Evolutionary conservation across 1,140 invertebrate genomes (phyloP).

Genomic region (Lerema accius): DNA sequence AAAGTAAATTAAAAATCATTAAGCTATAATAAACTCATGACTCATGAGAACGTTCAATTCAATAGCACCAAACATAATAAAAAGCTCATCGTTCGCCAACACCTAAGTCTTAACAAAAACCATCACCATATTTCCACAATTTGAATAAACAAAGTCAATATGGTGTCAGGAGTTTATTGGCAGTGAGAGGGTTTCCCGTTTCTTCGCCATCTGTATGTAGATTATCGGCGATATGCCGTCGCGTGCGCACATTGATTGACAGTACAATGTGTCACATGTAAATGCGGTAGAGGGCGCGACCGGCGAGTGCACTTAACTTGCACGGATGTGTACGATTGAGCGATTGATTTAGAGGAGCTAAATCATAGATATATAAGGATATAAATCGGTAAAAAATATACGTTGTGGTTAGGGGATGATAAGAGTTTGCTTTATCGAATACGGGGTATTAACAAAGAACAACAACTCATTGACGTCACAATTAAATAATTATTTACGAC

Average conservation of each 20-base stretch:
- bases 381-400: too few relatives aligned
- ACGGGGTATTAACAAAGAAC: too few relatives aligned
- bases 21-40: background rate
- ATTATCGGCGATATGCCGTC: conserved; percentile 53
- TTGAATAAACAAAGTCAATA: conserved; percentile 47
- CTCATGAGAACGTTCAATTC: conserved; percentile 9
- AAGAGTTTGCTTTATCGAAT: too few relatives aligned
- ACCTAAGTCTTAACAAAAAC: conserved; percentile 11
- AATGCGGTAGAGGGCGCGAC: conserved; percentile 47
- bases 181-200: conserved; percentile 50
- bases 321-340: conserved; percentile 26
- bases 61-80: background rate
- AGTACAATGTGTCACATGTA: conserved; percentile 64
- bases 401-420: too few relatives aligned
- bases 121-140: conserved; percentile 35
- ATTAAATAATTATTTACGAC: too few relatives aligned
- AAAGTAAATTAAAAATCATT: too few relatives aligned
- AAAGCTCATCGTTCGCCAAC: conserved; percentile 13
- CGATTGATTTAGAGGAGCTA: conserved; percentile 32
- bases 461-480: too few relatives aligned
- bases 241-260: conserved; percentile 61
- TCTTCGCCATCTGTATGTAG: conserved; percentile 58
- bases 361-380: background rate
- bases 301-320: conserved; percentile 35
- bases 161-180: conserved; percentile 46